A percentile compares a stretch with the other conserved stretches of the same genome.
phyloP scores from a whole-genome alignment of 1,140 invertebrate genomes.

The Pachypsylla venusta region DNA sequence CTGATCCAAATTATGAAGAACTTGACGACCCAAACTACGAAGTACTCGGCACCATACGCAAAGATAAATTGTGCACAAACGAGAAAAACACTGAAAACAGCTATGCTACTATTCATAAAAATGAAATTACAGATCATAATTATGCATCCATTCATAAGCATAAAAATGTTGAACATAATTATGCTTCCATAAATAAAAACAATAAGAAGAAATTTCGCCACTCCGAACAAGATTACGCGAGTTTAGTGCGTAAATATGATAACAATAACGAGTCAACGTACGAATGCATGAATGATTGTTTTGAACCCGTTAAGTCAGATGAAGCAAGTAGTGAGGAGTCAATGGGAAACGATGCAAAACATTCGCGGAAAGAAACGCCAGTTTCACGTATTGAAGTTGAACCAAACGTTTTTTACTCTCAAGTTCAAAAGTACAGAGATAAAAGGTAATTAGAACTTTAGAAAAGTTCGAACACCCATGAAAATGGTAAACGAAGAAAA shows the following conservation, averaged over 20 bases:
- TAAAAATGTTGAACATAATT: slow-evolving; percentile 11
- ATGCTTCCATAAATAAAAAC: slow-evolving; percentile 4
- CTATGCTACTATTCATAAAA: slow-evolving; percentile 20
- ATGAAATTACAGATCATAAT: slow-evolving; percentile 12
- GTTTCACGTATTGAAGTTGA: not conserved
- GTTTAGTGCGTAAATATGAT: slow-evolving; percentile 19
- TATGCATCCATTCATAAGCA: slow-evolving; percentile 15
- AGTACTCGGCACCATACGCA: not conserved
- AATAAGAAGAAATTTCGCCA: not conserved
- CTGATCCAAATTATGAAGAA: slow-evolving; percentile 27
- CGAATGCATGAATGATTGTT: slow-evolving; percentile 19
- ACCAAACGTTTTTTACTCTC: not conserved
- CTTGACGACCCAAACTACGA: slow-evolving; percentile 13
- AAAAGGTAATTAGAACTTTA: too few relatives aligned
- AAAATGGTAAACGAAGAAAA: too few relatives aligned
- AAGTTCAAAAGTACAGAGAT: slow-evolving; percentile 3
- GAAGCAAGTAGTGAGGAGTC: not conserved
- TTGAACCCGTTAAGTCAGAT: not conserved
- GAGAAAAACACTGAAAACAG: slow-evolving; percentile 7
- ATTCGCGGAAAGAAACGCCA: not conserved
- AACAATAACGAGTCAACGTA: slow-evolving; percentile 21
- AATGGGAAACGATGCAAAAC: not conserved
- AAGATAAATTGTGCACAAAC: not conserved
- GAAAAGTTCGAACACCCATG: too few relatives aligned
- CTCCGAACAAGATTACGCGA: slow-evolving; percentile 25